phyloP scores from a whole-genome alignment of 35 echinoderm and acorn worm species.

The Apostichopus californicus region DNA sequence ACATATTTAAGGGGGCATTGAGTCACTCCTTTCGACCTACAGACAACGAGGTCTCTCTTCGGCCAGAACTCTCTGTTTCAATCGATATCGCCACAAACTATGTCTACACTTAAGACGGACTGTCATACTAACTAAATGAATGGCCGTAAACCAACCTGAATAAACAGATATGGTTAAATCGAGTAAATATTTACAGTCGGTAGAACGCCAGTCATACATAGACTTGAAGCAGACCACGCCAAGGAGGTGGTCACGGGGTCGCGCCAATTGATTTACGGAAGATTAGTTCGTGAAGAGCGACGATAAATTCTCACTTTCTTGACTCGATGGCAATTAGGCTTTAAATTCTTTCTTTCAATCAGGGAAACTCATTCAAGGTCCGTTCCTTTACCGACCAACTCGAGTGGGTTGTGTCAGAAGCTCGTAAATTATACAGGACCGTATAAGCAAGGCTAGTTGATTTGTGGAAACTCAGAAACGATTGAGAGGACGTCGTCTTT shows the following conservation, averaged over 20 bases:
- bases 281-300: slow-evolving; percentile 28
- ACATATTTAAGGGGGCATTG: no score
- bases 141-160: slow-evolving; percentile 20
- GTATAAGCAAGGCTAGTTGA: neutral
- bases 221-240: neutral
- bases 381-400: neutral
- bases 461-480: neutral
- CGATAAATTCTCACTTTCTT: neutral
- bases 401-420: slow-evolving; percentile 15
- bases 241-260: slow-evolving; percentile 27
- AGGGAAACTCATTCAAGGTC: neutral
- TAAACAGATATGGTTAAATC: slow-evolving; percentile 38
- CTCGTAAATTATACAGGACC: slow-evolving; percentile 19
- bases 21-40: no score
- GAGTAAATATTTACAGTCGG: slow-evolving; percentile 47
- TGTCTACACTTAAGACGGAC: neutral
- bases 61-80: no score
- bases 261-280: slow-evolving; percentile 47
- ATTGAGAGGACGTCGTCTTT: no score
- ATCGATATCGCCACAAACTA: no score
- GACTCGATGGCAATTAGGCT: slow-evolving; percentile 10
- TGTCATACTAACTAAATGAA: slow-evolving; percentile 18
- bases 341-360: slow-evolving; percentile 6
- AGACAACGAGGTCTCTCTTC: no score
- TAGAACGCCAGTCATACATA: neutral